phyloP scores from a whole-genome alignment of 1,140 invertebrate genomes.

The Magallana ariakensis region DNA sequence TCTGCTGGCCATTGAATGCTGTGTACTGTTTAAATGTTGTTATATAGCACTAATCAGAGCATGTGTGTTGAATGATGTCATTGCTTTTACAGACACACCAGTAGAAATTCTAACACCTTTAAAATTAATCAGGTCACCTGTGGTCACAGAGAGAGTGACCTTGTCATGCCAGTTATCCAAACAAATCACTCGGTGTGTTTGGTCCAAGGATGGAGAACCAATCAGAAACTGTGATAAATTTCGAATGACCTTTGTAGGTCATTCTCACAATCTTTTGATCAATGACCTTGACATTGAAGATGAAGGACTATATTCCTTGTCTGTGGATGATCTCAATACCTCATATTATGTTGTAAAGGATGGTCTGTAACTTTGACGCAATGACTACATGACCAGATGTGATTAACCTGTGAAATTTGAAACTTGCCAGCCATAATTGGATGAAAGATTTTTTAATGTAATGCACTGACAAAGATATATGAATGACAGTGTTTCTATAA shows the following conservation, averaged over 20 bases:
- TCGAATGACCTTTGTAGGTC: constrained; percentile 61
- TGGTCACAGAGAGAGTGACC: constrained; percentile 92
- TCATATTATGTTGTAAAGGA: constrained; percentile 49
- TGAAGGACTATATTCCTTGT: constrained; percentile 66
- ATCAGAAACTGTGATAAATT: constrained; percentile 68
- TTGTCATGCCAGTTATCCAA: constrained; percentile 97
- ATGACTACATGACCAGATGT: not conserved
- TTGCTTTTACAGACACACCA: constrained; percentile 46
- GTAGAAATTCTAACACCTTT: constrained; percentile 83
- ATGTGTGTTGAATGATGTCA: not conserved
- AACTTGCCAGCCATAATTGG: not conserved
- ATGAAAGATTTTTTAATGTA: not conserved
- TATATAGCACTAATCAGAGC: constrained; percentile 20
- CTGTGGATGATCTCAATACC: constrained; percentile 58
- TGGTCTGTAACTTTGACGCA: not conserved
- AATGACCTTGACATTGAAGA: constrained; percentile 65
- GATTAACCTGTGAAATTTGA: constrained; percentile 1
- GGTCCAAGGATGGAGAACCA: constrained; percentile 75
- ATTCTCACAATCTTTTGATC: constrained; percentile 68
- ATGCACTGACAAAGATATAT: not conserved
- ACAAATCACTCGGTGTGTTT: constrained; percentile 87
- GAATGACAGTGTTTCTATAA: not conserved
- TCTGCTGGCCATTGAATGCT: not conserved
- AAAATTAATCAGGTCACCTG: constrained; percentile 92
- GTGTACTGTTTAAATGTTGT: not conserved